phyloP scores from a whole-genome alignment of 2,888 invertebrate species.

The Machimus atricapillus region DNA sequence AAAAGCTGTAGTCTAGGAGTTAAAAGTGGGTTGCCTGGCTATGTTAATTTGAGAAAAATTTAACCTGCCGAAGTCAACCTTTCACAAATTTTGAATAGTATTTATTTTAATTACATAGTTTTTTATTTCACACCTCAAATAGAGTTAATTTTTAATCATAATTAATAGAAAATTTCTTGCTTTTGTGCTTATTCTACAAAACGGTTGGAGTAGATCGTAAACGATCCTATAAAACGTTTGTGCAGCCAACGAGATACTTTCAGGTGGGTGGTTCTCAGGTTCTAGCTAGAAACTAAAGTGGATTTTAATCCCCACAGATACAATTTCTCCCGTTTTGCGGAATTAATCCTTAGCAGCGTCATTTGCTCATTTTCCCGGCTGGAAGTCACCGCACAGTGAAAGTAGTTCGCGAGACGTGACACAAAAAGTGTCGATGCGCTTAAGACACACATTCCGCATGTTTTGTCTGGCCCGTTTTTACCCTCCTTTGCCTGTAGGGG shows the following conservation, averaged over 20 bases:
- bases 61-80: no score
- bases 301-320: not conserved
- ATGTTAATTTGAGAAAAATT: no score
- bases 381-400: not conserved
- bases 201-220: not conserved
- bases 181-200: no score
- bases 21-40: not conserved
- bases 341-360: not conserved
- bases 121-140: no score
- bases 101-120: no score
- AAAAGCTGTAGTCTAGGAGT: not conserved
- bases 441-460: not conserved
- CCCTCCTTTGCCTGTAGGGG: not conserved
- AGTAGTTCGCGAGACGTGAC: not conserved
- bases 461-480: not conserved
- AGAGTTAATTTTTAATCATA: no score
- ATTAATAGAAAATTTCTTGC: not conserved
- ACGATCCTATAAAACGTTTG: not conserved
- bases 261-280: not conserved
- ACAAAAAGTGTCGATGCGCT: not conserved
- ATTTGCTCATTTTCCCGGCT: not conserved
- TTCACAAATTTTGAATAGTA: no score
- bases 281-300: not conserved
- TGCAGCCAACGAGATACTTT: not conserved
- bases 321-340: not conserved